Conservation (phyloP, 2,888 invertebrate species). For the Noctua pronuba region DNA sequence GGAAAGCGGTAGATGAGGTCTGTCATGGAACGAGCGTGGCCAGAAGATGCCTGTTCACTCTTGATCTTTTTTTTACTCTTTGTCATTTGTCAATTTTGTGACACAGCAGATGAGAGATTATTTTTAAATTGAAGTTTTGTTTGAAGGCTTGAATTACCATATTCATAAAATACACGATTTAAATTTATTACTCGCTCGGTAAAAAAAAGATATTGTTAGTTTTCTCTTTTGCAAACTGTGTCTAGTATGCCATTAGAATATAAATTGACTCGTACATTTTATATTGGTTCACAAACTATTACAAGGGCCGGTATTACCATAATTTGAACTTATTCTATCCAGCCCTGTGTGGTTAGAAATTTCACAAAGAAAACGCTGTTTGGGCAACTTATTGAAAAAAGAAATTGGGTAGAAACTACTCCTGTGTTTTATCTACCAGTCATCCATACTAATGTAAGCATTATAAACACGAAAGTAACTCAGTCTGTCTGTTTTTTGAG, state of each 20-base stretch:
- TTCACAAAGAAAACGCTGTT: constrained; percentile 21
- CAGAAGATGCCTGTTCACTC: no score
- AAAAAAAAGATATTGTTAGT: constrained; percentile 1
- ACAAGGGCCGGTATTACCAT: constrained; percentile 52
- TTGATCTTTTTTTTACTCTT: no score
- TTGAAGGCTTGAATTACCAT: constrained; percentile 7
- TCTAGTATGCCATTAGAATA: constrained; percentile 45
- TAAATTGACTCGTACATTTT: constrained; percentile 49
- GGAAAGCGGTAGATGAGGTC: no score
- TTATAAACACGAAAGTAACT: neutral
- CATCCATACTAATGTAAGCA: constrained; percentile 24
- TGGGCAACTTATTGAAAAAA: constrained; percentile 1
- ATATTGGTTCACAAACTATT: constrained; percentile 35
- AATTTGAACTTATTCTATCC: constrained; percentile 41
- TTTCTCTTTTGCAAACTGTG: neutral
- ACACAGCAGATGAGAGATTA: neutral
- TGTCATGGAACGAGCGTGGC: no score
- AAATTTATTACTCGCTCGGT: neutral
- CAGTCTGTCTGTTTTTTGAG: neutral
- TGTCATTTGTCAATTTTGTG: neutral
- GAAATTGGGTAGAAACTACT: neutral
- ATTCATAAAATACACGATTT: constrained; percentile 15
- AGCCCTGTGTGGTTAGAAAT: constrained; percentile 12
- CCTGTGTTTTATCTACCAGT: constrained; percentile 1
- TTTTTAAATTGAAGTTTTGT: neutral